Base-by-base conservation (phyloP, 2,113 vertebrate species). In the Apteryx owenii region DNA sequence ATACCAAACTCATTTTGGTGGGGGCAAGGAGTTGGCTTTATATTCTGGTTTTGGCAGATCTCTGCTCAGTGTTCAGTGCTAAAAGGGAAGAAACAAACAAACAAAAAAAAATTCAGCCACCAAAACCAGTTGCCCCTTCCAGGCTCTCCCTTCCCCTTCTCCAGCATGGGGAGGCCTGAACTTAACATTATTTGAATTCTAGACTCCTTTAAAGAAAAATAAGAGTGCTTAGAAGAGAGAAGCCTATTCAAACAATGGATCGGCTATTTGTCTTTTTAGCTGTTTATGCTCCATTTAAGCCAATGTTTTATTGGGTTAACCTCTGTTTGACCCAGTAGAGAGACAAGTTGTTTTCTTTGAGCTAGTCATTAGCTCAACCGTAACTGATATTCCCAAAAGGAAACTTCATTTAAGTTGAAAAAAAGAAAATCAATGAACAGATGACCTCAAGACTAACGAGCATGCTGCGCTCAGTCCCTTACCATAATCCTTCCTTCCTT, bases 351-450 rank as follows among this genome's bases (percentile, higher is more conserved):
- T 97, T 97, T 97, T 97, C 96, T 97, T 97, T 96, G 83, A 97
- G 95, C 95, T 95, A 97, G 96, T 98, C 98, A 98, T 98, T 98
- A 98, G 97, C 96, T 98, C 96, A 96, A 94, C 93, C 76, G 94
- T 98, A 98, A 98, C 97, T 40, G 86, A 98, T 98, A 98, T 97
- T 98, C 98, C 98, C 98, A 98, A 97, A 95, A 93, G 95, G 95
- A 98, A 98, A 98, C 96, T 98, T 98, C 97, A 98, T 98, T 98
- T 98, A 97, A 97, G 93, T 95, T 97, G 96, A 96, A 98, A 98
- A 98, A 97, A 98, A 96, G 95, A 97, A 98, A 98, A 98, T 98
- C 98, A 98, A 98, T 98, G 97, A 98, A 97, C 96, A 97, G 97
- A 98, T 98, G 97, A 98, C 98, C 98, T 97, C 94, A 97, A 95